Conservation (phyloP, 2,797 vertebrate genomes). For the Alauda arvensis region DNA sequence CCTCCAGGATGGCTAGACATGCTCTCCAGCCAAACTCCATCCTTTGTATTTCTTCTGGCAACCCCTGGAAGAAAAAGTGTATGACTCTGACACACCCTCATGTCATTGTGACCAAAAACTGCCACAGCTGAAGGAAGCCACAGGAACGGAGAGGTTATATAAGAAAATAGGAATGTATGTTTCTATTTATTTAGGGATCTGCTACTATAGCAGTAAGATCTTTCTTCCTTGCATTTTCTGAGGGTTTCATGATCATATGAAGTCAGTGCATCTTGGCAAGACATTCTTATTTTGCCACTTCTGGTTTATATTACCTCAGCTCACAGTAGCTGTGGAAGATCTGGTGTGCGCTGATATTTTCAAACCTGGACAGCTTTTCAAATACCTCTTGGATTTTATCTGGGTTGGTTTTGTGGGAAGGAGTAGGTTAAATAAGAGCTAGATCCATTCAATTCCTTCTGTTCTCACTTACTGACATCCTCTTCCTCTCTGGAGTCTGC, state of each 20-base stretch:
- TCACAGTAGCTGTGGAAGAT: background rate
- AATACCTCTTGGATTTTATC: background rate
- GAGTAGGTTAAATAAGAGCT: constrained; percentile 3
- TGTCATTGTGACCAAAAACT: background rate
- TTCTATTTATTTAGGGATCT: background rate
- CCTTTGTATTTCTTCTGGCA: constrained; percentile 28
- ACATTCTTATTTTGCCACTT: background rate
- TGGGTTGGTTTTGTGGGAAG: background rate
- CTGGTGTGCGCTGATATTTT: background rate
- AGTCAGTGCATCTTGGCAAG: background rate
- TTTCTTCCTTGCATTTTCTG: constrained; percentile 12
- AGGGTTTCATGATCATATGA: background rate
- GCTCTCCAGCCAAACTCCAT: background rate
- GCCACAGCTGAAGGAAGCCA: background rate
- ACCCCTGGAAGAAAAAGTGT: background rate
- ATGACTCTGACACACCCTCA: background rate
- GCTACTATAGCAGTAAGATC: background rate
- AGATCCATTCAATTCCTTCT: background rate
- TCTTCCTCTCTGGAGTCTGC: background rate
- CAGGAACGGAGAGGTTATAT: background rate
- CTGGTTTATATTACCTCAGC: background rate
- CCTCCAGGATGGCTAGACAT: background rate
- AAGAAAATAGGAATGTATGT: background rate
- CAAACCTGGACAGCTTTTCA: background rate
- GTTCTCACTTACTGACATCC: background rate